A percentile compares a stretch with the other conserved stretches of the same genome.
Conservation (phyloP, 2,888 invertebrate genomes). For the Troilus luridus region DNA sequence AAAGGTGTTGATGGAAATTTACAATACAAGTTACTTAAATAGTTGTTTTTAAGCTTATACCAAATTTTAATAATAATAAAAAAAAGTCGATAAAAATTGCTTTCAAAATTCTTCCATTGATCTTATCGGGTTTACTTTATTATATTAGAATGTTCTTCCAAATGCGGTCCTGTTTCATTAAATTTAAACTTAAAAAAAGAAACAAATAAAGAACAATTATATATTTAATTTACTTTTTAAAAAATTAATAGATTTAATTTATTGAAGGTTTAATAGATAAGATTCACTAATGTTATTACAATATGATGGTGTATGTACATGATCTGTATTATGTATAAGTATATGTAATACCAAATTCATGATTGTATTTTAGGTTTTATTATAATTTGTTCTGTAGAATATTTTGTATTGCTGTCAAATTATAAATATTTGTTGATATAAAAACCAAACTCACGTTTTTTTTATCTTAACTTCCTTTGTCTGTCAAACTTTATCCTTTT, state of each 20-base stretch:
- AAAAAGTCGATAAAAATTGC: neutral
- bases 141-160: slow-evolving; percentile 1
- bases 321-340: slow-evolving; percentile 12
- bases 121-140: neutral
- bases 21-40: too few relatives aligned
- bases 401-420: slow-evolving; percentile 33
- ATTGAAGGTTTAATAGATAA: neutral
- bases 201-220: neutral
- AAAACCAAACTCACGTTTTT: neutral
- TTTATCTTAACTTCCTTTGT: neutral
- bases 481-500: neutral
- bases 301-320: slow-evolving; percentile 5
- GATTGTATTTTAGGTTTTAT: neutral
- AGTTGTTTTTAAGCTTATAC: too few relatives aligned
- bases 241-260: neutral
- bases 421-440: slow-evolving; percentile 32
- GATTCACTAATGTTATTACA: neutral
- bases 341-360: slow-evolving; percentile 15
- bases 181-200: neutral
- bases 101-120: slow-evolving; percentile 36
- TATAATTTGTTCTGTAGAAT: slow-evolving; percentile 2
- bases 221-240: neutral
- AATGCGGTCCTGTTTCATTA: neutral
- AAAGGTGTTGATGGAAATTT: neutral
- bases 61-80: too few relatives aligned